Evolutionary conservation across 2,888 invertebrate genomes (phyloP).

Genomic region (Standfussiana lucernea): DNA sequence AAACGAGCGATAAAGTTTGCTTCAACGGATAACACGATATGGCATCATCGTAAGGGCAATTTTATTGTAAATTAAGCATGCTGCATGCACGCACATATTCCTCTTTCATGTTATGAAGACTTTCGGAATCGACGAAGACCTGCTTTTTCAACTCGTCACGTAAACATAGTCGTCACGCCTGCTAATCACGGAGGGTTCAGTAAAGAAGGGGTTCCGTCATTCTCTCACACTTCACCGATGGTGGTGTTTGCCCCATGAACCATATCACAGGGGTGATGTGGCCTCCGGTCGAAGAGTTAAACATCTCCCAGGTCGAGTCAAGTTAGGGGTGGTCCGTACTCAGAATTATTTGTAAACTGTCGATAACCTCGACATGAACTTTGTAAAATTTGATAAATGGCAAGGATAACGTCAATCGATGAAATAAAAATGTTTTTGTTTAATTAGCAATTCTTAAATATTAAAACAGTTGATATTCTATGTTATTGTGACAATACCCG

Average conservation of each 20-base stretch:
- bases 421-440: conserved; percentile 41
- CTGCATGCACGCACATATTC: background rate
- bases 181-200: conserved; percentile 28
- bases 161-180: conserved; percentile 26
- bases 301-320: background rate
- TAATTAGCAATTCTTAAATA: conserved; percentile 40
- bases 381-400: conserved; percentile 53
- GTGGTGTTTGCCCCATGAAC: conserved; percentile 31
- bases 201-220: background rate
- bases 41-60: background rate
- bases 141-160: conserved; percentile 4
- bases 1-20: background rate
- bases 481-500: conserved; percentile 44
- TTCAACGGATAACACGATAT: background rate
- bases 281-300: background rate
- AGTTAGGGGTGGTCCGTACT: conserved; percentile 11
- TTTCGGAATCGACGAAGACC: conserved; percentile 1
- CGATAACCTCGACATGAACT: conserved; percentile 51
- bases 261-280: conserved; percentile 16
- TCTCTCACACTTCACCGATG: conserved; percentile 24
- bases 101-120: background rate
- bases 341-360: conserved; percentile 16
- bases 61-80: background rate
- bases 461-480: conserved; percentile 26
- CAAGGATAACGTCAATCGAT: conserved; percentile 52